Percentiles rank a stretch among this genome's conserved stretches.
Evolutionary conservation across 2,797 vertebrate species (phyloP).

Genomic region (Rhinoraja longicauda): DNA sequence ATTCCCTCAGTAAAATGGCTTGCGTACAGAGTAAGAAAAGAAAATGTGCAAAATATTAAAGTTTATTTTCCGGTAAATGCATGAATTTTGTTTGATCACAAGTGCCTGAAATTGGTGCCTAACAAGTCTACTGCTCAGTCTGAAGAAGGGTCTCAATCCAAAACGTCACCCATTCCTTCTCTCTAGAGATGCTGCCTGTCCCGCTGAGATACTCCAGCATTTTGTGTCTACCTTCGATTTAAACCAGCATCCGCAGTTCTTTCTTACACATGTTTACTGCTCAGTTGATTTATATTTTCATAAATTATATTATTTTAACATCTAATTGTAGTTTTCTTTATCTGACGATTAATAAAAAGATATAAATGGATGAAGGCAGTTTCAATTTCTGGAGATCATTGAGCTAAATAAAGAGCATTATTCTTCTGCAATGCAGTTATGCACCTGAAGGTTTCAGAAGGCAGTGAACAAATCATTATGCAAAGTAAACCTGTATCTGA

Average conservation of each 20-base stretch:
- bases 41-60: constrained; percentile 21
- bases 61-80: not conserved
- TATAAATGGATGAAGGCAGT: not conserved
- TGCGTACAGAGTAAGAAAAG: not conserved
- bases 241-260: no score
- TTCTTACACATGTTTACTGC: not conserved
- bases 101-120: not conserved
- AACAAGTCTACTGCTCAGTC: not conserved
- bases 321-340: not conserved
- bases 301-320: not conserved
- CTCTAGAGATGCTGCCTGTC: no score
- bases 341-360: not conserved
- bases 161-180: no score
- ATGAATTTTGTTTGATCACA: not conserved
- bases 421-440: constrained; percentile 9
- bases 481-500: not conserved
- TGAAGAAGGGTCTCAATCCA: no score
- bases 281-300: not conserved
- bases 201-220: no score
- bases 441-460: not conserved
- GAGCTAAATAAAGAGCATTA: constrained; percentile 19
- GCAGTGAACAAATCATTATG: not conserved
- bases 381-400: not conserved
- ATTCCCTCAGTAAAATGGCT: not conserved
- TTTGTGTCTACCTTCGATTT: no score